Base-by-base conservation (phyloP, 2,797 vertebrate genomes). In the Falco berigora region DNA sequence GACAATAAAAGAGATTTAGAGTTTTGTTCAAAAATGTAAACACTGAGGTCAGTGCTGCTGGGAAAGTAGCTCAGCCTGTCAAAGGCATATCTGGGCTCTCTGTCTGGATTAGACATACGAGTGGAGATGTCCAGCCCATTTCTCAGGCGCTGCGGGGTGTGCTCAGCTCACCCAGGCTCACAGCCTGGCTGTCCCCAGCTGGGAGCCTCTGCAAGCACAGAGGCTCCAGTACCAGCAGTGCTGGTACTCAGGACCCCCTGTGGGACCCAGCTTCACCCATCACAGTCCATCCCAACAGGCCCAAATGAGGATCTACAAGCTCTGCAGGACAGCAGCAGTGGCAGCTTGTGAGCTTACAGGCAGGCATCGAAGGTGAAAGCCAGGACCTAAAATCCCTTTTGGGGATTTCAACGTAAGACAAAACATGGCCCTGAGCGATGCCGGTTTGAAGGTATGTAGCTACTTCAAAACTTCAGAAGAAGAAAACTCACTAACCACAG, bases 11-110 rank as follows among this genome's bases (percentile, higher is more conserved):
- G 36, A 83, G 73, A 75, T 71, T 67, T 42, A 79, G 36, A 46
- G 63, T 76, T 94, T 90, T 90, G 58, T 76, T 90, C 20, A 67
- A 63, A 72, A 67, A 71, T 80, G 68, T 80, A 72, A 76, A 84
- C 58, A 87, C 53, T 76, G 74, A 80, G 52, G 74, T 80, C 68
- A 90, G 49, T 32, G 22, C 27, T 67, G 58, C 78, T 83, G 64
- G 86, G 42, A 83, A 87, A 83, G 58, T 66, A 56, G 20, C 47
- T 66, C 30, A 42, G 44, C n/a, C 18, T 63, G 32, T 73, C 47
- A 52, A 40, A 52, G 30, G 67, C 36, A 5, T 55, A 47, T 52
- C 52, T 62, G 36, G 36, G 52, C 42, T 16, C 30, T 44, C 13
- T 68, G 25, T 83, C 58, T 42, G 49, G 27, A 17, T 63, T 38